A percentile compares a stretch with the other conserved stretches of the same genome.
These are phyloP conservation scores for Orientallactaga sibirica DNA, from an alignment of 2,797 vertebrate species.

Conservation along the genomic window DNA sequence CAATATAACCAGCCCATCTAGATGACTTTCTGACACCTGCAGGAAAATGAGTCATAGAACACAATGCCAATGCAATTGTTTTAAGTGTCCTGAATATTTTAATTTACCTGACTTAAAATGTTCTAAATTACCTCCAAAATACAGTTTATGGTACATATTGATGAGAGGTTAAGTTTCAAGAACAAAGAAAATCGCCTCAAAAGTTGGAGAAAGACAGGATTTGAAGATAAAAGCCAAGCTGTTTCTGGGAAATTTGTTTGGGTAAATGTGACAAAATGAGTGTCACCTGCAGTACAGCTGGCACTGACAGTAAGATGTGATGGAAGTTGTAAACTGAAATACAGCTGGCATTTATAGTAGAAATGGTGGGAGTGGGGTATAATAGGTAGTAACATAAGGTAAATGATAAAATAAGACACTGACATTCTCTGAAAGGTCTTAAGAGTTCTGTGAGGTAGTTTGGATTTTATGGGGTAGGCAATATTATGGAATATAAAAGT, in stretches of 20 bases:
- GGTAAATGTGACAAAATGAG: neutral
- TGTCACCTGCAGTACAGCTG: neutral
- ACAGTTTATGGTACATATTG: too few relatives aligned
- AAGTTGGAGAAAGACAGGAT: neutral
- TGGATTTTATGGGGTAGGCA: neutral
- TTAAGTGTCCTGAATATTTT: neutral
- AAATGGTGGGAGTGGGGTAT: neutral
- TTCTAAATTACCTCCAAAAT: neutral
- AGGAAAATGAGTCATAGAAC: neutral
- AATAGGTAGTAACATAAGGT: neutral
- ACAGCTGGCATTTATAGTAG: too few relatives aligned
- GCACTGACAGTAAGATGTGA: neutral
- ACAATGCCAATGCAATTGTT: neutral
- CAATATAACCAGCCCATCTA: neutral
- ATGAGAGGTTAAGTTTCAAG: neutral
- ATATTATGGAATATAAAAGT: neutral
- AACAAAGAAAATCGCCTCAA: neutral
- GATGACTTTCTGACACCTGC: neutral
- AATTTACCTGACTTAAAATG: conserved; percentile 11
- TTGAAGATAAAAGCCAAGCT: neutral
- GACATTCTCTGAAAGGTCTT: conserved; percentile 31
- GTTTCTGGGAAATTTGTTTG: neutral
- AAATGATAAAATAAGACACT: conserved; percentile 24
- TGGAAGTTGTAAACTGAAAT: too few relatives aligned
- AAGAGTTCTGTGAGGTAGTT: neutral